Evolutionary conservation across 2,888 invertebrate genomes (phyloP).

Genomic region (Latheticus oryzae): DNA sequence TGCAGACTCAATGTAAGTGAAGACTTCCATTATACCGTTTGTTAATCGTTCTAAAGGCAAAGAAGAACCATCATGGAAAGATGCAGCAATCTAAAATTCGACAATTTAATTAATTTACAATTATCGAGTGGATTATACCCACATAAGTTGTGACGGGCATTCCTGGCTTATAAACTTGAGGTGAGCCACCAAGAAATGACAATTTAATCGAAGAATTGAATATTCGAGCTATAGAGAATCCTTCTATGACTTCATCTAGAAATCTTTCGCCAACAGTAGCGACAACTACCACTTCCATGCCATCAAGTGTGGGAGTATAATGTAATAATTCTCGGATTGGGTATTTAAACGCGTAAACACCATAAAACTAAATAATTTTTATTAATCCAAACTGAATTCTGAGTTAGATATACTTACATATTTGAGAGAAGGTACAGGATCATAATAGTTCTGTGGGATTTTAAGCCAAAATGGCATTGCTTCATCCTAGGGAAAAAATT

Average conservation of each 20-base stretch:
- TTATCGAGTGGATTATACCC: constrained; percentile 61
- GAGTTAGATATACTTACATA: constrained; percentile 69
- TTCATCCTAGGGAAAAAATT: constrained; percentile 71
- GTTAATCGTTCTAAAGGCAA: constrained; percentile 74
- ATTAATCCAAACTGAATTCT: constrained; percentile 5
- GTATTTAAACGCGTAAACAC: constrained; percentile 88
- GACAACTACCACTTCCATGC: constrained; percentile 84
- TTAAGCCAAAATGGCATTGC: constrained; percentile 85
- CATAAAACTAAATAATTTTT: constrained; percentile 76
- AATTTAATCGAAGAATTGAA: constrained; percentile 88
- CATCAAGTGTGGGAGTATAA: constrained; percentile 75
- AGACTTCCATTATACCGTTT: constrained; percentile 76
- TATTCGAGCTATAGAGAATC: constrained; percentile 87
- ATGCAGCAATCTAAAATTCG: constrained; percentile 78
- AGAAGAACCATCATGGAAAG: constrained; percentile 91
- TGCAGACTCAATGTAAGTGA: constrained; percentile 72
- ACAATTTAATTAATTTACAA: no score
- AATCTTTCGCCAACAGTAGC: constrained; percentile 91
- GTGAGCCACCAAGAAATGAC: constrained; percentile 87
- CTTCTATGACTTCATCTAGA: constrained; percentile 85
- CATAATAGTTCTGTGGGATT: constrained; percentile 71
- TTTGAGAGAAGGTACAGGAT: constrained; percentile 77
- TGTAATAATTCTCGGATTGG: constrained; percentile 82
- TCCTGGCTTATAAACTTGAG: constrained; percentile 94
- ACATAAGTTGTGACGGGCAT: constrained; percentile 91